phyloP scores from a whole-genome alignment of 1,140 invertebrate species.

The Plectrocnemia conspersa region DNA sequence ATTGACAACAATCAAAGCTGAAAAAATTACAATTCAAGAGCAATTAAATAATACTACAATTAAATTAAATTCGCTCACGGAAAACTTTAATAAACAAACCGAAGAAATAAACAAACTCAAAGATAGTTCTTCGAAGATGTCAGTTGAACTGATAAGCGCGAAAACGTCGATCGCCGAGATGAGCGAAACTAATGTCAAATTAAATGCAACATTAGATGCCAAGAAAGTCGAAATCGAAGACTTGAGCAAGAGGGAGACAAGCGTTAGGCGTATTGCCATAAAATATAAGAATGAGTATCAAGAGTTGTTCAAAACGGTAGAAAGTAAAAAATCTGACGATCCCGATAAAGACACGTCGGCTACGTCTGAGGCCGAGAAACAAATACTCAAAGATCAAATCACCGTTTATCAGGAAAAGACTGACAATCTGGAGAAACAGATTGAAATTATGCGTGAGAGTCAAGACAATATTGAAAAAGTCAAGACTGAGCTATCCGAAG shows the following conservation, averaged over 20 bases:
- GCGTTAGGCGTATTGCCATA: constrained; percentile 85
- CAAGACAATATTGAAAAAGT: constrained; percentile 67
- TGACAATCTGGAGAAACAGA: constrained; percentile 65
- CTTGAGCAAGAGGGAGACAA: constrained; percentile 69
- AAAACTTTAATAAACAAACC: constrained; percentile 54
- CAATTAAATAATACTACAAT: constrained; percentile 59
- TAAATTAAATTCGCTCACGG: constrained; percentile 49
- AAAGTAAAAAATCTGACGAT: constrained; percentile 55
- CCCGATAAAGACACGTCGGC: constrained; percentile 43
- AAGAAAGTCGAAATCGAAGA: constrained; percentile 67
- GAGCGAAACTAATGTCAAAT: constrained; percentile 55
- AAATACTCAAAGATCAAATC: constrained; percentile 58
- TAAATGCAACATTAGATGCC: constrained; percentile 63
- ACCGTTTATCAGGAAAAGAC: constrained; percentile 55
- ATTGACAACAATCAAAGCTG: constrained; percentile 55
- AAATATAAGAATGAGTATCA: constrained; percentile 87
- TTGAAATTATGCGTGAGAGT: constrained; percentile 60
- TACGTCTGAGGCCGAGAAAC: constrained; percentile 42
- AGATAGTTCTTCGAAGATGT: constrained; percentile 49
- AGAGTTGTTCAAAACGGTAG: constrained; percentile 60
- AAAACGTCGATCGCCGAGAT: constrained; percentile 52
- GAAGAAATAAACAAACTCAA: constrained; percentile 49
- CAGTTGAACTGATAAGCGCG: constrained; percentile 55
- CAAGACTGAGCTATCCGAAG: constrained; percentile 66
- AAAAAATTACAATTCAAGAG: constrained; percentile 72